Evolutionary conservation across 2,797 vertebrate species (phyloP), one percentile per base, ranked within the genome.

Genomic region (Brotula barbata): DNA sequence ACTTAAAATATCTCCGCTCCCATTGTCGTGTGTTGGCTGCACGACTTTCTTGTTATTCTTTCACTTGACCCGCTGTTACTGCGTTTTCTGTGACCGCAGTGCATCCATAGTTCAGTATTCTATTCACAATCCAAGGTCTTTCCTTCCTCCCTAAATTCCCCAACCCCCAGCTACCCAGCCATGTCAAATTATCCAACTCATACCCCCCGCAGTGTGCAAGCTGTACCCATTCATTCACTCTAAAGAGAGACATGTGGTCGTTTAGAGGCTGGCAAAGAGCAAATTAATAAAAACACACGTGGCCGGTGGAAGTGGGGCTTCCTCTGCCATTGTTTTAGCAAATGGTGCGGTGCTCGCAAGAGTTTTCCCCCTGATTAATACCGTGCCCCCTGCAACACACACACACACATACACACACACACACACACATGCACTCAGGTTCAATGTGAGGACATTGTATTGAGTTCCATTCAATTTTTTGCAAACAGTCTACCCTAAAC

Each of bases 321-420:
- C 81, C 84, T 84, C 70, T 44, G 55, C 76, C 66, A 78, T 88
- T 89, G 87, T 89, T 77, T 86, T 51, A 77, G 77, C 85, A 85
- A 90, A 85, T 88, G 79, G 77, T 63, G 64, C 73, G 75, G 71
- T 39, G 20, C 58, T 84, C 80, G 77, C 75, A 45, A 25, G 71
- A 85, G 81, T 80, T 78, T 53, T 78, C 51, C 70, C 64, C 77
- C 74, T 62, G 47, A 47, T 73, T 70, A 63, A 31, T 68, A 67
- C 19, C 44, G 37, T 13, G 22, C 52, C 46, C 54, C 64, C 61
- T 58, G 74, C 79, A 64, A 52, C 58, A 42, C 55, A 54, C 40
- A 61, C 64, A 64, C 58, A 67, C 17, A 14, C 69, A 77, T 33
- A 70, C 71, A 63, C 71, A 67, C 54, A 22, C 41, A 40, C 36